Percentiles rank a stretch among this genome's conserved stretches.
These are phyloP conservation scores for Dasypogon diadema DNA, from an alignment of 2,888 invertebrate species.

Conservation along the genomic window DNA sequence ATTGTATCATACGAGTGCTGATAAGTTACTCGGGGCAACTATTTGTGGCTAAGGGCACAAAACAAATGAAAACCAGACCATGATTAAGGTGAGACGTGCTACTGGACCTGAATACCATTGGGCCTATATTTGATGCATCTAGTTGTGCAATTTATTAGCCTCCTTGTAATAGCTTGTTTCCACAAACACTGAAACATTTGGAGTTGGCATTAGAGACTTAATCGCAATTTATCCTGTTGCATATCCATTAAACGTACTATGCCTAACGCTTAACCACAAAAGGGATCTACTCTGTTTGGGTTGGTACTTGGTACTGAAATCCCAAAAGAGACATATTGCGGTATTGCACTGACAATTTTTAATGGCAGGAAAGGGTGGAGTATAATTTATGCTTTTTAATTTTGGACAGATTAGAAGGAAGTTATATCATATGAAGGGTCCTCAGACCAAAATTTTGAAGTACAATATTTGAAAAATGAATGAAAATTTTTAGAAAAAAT, in stretches of 20 bases:
- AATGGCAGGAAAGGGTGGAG: too few relatives aligned
- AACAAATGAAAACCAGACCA: conserved; percentile 47
- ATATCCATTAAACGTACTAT: conserved; percentile 12
- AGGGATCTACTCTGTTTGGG: too few relatives aligned
- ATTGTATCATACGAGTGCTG: conserved; percentile 31
- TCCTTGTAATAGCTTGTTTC: conserved; percentile 27
- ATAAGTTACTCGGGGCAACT: conserved; percentile 36
- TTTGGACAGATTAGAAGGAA: too few relatives aligned
- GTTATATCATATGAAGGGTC: too few relatives aligned
- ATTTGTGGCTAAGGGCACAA: conserved; percentile 24
- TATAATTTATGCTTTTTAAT: too few relatives aligned
- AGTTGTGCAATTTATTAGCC: conserved; percentile 32
- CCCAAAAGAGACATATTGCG: too few relatives aligned
- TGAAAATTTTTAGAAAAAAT: too few relatives aligned
- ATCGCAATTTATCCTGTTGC: conserved; percentile 42
- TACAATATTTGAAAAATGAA: too few relatives aligned
- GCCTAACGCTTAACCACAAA: background rate
- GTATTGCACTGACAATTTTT: too few relatives aligned
- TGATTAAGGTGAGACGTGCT: conserved; percentile 44
- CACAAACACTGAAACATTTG: conserved; percentile 43
- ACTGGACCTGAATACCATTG: background rate
- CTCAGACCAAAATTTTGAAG: too few relatives aligned
- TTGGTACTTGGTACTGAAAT: too few relatives aligned
- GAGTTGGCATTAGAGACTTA: conserved; percentile 34
- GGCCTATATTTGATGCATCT: conserved; percentile 28